Evolutionary conservation across 2,113 vertebrate genomes (phyloP).

Genomic region (Colaptes auratus): DNA sequence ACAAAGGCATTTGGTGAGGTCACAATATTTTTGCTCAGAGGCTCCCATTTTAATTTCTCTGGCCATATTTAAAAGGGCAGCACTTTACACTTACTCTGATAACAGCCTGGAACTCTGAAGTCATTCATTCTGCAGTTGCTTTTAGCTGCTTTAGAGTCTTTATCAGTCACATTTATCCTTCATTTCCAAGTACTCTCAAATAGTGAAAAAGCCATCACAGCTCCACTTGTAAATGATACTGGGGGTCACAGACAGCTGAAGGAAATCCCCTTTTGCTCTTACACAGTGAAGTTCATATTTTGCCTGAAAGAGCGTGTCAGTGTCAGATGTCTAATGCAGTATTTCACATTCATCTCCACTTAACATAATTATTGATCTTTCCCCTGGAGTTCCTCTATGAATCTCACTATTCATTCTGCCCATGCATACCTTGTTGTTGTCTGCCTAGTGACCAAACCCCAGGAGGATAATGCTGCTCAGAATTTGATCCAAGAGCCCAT

Average conservation of each 20-base stretch:
- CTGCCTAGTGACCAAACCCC: not conserved
- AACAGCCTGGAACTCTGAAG: not conserved
- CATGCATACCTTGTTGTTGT: not conserved
- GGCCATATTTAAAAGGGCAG: conserved; percentile 7
- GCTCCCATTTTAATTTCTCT: conserved; percentile 41
- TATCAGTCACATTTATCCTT: not conserved
- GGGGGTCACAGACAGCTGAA: not conserved
- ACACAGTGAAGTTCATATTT: not conserved
- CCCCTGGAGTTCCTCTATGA: not conserved
- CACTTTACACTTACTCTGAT: conserved; percentile 35
- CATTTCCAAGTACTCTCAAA: not conserved
- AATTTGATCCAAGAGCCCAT: not conserved
- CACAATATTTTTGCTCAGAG: not conserved
- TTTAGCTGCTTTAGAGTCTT: not conserved
- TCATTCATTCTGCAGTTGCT: conserved; percentile 8
- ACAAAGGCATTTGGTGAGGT: conserved; percentile 44
- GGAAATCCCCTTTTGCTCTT: not conserved
- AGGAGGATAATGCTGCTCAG: not conserved
- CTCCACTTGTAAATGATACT: not conserved
- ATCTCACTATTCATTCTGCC: not conserved
- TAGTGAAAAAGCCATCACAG: not conserved
- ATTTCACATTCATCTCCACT: not conserved
- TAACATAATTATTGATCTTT: not conserved
- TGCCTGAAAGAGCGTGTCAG: not conserved
- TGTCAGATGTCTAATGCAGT: not conserved